Evolutionary conservation across 2,113 vertebrate species (phyloP).

Genomic region (Mus spicilegus): DNA sequence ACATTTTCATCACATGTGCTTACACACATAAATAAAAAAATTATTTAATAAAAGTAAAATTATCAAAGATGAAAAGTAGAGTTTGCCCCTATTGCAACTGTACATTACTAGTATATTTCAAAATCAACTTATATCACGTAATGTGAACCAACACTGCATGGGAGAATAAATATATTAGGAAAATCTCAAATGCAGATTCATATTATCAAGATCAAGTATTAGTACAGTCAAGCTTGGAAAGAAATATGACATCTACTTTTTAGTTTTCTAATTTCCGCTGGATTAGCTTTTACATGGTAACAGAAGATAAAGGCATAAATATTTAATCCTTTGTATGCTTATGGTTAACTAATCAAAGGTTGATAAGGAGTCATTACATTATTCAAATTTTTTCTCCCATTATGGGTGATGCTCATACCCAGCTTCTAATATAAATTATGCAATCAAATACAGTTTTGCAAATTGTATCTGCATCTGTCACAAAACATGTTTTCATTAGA

Average conservation of each 20-base stretch:
- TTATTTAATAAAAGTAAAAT: neutral
- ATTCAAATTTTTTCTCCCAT: conserved; percentile 63
- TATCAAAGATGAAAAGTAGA: neutral
- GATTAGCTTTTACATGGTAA: conserved; percentile 40
- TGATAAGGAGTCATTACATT: conserved; percentile 78
- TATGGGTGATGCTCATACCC: conserved; percentile 55
- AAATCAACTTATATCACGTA: neutral
- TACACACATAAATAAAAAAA: no score
- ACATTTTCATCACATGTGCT: neutral
- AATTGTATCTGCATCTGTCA: conserved; percentile 65
- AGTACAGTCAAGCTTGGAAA: neutral
- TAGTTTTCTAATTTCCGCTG: neutral
- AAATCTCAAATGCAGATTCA: neutral
- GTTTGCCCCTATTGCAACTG: neutral
- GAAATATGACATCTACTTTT: conserved; percentile 12
- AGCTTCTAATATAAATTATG: conserved; percentile 61
- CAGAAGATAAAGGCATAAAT: conserved; percentile 45
- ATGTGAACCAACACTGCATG: neutral
- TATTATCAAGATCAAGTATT: neutral
- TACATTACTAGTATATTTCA: neutral
- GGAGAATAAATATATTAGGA: conserved; percentile 1
- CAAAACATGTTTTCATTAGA: conserved; percentile 29
- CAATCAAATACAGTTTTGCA: conserved; percentile 63
- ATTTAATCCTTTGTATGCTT: neutral
- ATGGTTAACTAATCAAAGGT: conserved; percentile 50